These are phyloP conservation scores for Hemibagrus guttatus DNA, from an alignment of 2,797 vertebrate species.

Conservation along the genomic window DNA sequence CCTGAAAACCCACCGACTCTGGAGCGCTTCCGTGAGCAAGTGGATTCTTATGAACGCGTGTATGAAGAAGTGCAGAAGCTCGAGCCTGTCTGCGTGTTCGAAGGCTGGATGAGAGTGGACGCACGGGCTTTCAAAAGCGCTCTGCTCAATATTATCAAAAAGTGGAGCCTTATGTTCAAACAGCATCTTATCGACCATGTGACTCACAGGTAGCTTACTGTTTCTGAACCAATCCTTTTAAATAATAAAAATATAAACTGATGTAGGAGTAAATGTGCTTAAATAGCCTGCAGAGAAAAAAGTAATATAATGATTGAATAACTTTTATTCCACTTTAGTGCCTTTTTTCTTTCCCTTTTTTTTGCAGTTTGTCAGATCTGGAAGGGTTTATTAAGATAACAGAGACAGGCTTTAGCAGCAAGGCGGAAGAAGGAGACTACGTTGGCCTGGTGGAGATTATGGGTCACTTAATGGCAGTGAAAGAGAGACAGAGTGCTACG, in stretches of 20 bases:
- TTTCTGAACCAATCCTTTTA: not conserved
- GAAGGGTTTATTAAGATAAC: slow-evolving; percentile 79
- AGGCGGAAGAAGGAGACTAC: slow-evolving; percentile 83
- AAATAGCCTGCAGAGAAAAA: not conserved
- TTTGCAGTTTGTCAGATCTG: slow-evolving; percentile 85
- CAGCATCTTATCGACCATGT: slow-evolving; percentile 89
- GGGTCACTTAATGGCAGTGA: slow-evolving; percentile 86
- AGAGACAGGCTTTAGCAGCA: slow-evolving; percentile 74
- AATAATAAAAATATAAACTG: not conserved
- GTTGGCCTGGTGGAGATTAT: slow-evolving; percentile 83
- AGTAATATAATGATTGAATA: not conserved
- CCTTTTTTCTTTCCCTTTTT: slow-evolving; percentile 31
- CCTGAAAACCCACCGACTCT: slow-evolving; percentile 78
- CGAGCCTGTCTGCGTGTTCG: slow-evolving; percentile 77
- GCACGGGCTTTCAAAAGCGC: slow-evolving; percentile 79
- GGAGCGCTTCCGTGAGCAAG: slow-evolving; percentile 80
- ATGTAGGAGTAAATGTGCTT: not conserved
- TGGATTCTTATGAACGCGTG: slow-evolving; percentile 85
- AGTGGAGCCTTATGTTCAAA: slow-evolving; percentile 93
- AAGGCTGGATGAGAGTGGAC: slow-evolving; percentile 86
- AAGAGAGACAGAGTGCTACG: slow-evolving; percentile 80
- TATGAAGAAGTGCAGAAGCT: slow-evolving; percentile 80
- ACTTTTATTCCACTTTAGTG: not conserved
- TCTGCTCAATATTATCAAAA: slow-evolving; percentile 86
- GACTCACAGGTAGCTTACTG: slow-evolving; percentile 80